A percentile compares a stretch with the other conserved stretches of the same genome.
Evolutionary conservation across 1,140 invertebrate species (phyloP).

Genomic region (Musca domestica): DNA sequence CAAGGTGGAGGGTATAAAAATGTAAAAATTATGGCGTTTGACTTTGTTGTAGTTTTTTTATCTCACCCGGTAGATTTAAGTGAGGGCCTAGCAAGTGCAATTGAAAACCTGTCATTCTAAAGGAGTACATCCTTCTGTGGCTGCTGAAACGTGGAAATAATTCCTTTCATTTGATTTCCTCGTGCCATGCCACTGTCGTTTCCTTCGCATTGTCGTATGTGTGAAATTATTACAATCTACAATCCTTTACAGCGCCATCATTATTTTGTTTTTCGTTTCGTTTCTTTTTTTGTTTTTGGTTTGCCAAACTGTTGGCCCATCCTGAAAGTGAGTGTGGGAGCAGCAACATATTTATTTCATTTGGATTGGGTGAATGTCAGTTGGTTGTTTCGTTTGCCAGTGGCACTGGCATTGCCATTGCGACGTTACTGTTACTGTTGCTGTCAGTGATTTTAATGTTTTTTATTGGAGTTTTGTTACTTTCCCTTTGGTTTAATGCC

Average conservation of each 20-base stretch:
- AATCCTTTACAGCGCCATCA: conserved; percentile 4
- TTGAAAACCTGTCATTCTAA: too few relatives aligned
- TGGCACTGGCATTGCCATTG: too few relatives aligned
- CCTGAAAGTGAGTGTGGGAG: too few relatives aligned
- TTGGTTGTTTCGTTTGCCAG: conserved; percentile 8
- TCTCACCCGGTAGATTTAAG: too few relatives aligned
- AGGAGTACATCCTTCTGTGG: too few relatives aligned
- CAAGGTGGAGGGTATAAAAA: too few relatives aligned
- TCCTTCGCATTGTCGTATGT: not conserved
- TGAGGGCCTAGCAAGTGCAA: too few relatives aligned
- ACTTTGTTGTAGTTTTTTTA: too few relatives aligned
- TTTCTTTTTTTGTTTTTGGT: not conserved
- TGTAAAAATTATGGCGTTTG: too few relatives aligned
- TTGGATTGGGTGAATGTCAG: conserved; percentile 14
- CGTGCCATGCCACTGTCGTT: not conserved
- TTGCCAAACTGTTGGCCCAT: too few relatives aligned
- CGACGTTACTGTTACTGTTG: not conserved
- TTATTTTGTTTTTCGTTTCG: not conserved
- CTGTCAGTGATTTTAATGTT: conserved; percentile 16
- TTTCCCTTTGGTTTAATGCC: conserved; percentile 19
- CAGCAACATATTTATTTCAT: too few relatives aligned
- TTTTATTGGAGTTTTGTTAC: conserved; percentile 22
- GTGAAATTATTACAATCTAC: not conserved
- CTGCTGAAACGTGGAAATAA: too few relatives aligned
- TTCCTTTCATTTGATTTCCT: not conserved